Evolutionary conservation across 30 jellyfish, hydroid and myxozoan species (phyloP).

Genomic region (Aurelia sp.): DNA sequence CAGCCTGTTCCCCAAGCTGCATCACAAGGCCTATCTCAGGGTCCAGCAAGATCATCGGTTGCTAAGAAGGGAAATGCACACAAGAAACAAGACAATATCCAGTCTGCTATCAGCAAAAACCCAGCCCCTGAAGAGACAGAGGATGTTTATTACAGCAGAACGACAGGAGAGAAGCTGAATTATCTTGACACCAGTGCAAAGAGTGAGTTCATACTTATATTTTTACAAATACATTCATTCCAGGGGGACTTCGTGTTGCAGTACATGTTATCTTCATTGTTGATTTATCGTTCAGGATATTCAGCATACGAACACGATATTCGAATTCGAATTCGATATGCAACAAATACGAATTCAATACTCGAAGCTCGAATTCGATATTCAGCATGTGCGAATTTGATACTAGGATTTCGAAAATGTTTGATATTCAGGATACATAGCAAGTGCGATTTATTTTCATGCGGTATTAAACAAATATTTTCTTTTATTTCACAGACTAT

Average conservation of each 20-base stretch:
- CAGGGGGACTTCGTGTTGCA: neutral
- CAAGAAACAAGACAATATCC: constrained; percentile 16
- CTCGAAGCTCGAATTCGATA: too few relatives aligned
- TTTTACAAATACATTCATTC: neutral
- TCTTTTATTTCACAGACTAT: constrained; percentile 39
- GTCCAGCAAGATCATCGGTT: constrained; percentile 60
- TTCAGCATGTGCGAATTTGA: too few relatives aligned
- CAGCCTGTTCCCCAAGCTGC: too few relatives aligned
- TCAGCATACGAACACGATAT: too few relatives aligned
- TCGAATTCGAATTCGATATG: too few relatives aligned
- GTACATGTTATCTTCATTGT: too few relatives aligned
- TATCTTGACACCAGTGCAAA: constrained; percentile 49
- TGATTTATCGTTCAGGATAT: too few relatives aligned
- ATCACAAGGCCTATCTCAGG: constrained; percentile 11
- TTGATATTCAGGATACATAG: too few relatives aligned
- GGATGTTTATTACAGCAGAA: constrained; percentile 48
- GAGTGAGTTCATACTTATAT: constrained; percentile 20
- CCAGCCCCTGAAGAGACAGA: constrained; percentile 52
- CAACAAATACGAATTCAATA: too few relatives aligned
- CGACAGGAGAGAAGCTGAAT: constrained; percentile 33
- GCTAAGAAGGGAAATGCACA: constrained; percentile 37
- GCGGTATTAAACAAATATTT: too few relatives aligned
- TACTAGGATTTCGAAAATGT: too few relatives aligned
- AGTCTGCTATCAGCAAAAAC: constrained; percentile 13
- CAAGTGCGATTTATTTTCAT: too few relatives aligned